Evolutionary conservation across 2,113 vertebrate species (phyloP), one percentile per base, ranked within the genome.

Genomic region (Australoheros scitulus): DNA sequence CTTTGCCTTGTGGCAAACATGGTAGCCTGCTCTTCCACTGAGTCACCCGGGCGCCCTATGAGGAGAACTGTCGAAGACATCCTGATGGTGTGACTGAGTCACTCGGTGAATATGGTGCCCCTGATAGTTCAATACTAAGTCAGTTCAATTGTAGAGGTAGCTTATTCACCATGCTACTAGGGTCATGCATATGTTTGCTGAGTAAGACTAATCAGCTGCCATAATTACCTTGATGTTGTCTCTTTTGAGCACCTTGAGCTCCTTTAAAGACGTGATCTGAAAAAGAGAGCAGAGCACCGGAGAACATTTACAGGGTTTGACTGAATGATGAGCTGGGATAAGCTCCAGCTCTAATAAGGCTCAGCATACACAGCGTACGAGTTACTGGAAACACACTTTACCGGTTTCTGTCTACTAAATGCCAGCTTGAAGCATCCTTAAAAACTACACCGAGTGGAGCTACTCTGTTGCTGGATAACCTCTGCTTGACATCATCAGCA

Each of bases 211-310:
- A 50, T 8, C 38, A 76, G 17, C 15, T 0, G 6, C 2, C 14
- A 70, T 24, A n/a, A 57, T 92, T 96, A 99, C 98, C 97, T 97
- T 97, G 3, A 89, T 47, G 32, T 97, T 97, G 86, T 95, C 95
- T 85, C 92, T 94, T 87, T 96, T 97, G 24, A 94, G 65, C 36
- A 87, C 86, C 87, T 89, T 95, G 22, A 97, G 56, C 64, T 96
- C 92, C 84, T 96, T 96, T 11, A 58, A 47, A 77, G 92, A 91
- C 10, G 64, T 83, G 61, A 96, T 95, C 95, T 96, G 79, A 17
- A 89, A 84, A 22, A 61, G 6, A 61, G 55, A 24, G 36, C 8
- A 38, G 8, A 56, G 6, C 7, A 61, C 47, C 47, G 6, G 15
- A 17, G 47, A 50, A 50, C 5, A 50, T 50, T 17, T 70, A 20